Conservation (phyloP, 2,113 vertebrate genomes). For the Pseudolaguvia tuberculata region DNA sequence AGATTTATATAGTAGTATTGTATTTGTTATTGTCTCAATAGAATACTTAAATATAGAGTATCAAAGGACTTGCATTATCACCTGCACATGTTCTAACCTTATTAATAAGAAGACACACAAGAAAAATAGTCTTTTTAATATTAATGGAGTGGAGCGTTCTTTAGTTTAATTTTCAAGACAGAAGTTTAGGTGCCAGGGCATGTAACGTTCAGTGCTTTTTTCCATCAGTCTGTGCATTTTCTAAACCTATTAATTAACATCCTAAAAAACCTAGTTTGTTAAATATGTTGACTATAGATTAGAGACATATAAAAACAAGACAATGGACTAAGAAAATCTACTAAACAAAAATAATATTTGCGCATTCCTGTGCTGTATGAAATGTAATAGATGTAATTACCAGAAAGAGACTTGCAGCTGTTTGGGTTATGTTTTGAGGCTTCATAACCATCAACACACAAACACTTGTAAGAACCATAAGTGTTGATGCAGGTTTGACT, state of each 20-base stretch:
- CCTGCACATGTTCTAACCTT: not conserved
- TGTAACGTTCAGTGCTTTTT: not conserved
- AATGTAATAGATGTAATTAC: constrained; percentile 58
- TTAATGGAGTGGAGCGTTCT: not conserved
- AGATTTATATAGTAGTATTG: not conserved
- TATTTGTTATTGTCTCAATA: not conserved
- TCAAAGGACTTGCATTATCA: not conserved
- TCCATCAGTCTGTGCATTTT: not conserved
- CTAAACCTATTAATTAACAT: not conserved
- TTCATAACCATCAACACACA: constrained; percentile 91
- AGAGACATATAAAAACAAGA: not conserved
- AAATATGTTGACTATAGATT: not conserved
- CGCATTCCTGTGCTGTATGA: not conserved
- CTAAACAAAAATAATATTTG: not conserved
- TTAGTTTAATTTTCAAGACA: not conserved
- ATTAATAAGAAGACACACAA: not conserved
- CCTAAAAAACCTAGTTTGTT: not conserved
- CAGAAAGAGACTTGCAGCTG: constrained; percentile 90
- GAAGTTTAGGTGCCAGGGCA: not conserved
- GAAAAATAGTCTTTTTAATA: not conserved
- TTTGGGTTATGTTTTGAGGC: constrained; percentile 78
- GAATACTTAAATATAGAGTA: too few relatives aligned
- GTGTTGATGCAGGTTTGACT: constrained; percentile 97
- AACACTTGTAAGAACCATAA: constrained; percentile 91
- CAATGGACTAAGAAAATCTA: not conserved